Conservation (phyloP, 2,888 invertebrate species). For the Drosophila neotestacea region DNA sequence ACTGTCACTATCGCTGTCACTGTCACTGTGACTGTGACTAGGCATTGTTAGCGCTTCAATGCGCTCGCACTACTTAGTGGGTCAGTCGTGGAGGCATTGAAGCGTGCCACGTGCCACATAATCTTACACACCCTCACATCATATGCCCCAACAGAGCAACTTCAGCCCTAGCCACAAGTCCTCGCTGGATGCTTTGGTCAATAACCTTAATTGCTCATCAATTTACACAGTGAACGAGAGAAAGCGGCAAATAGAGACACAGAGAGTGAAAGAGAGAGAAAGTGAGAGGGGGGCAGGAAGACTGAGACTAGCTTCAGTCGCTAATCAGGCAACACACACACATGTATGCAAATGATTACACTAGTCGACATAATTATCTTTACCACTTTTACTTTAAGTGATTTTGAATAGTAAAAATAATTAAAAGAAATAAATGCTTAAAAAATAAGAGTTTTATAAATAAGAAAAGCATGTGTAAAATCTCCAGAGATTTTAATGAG, state of each 20-base stretch:
- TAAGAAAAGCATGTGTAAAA: too few relatives aligned
- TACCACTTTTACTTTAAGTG: too few relatives aligned
- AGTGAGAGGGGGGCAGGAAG: neutral
- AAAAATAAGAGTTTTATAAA: too few relatives aligned
- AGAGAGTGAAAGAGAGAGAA: neutral
- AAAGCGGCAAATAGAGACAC: neutral
- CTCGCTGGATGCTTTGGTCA: conserved; percentile 58
- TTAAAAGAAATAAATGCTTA: neutral
- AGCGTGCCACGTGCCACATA: conserved; percentile 49
- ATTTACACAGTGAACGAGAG: conserved; percentile 37
- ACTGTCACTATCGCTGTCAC: neutral
- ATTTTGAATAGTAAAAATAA: too few relatives aligned
- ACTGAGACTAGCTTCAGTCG: conserved; percentile 15
- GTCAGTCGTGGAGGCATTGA: conserved; percentile 47
- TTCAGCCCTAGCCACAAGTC: conserved; percentile 11
- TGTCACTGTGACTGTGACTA: conserved; percentile 15
- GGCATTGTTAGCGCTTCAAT: conserved; percentile 59
- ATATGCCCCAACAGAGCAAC: neutral
- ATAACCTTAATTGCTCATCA: conserved; percentile 79
- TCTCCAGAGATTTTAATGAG: too few relatives aligned
- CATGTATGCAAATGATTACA: conserved; percentile 17
- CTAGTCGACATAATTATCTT: neutral
- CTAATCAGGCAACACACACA: conserved; percentile 58
- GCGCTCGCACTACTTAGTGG: conserved; percentile 31
- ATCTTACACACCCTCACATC: neutral